Evolutionary conservation across 2,797 vertebrate species (phyloP), one percentile per base, ranked within the genome.

Genomic region (Botia kubotai): DNA sequence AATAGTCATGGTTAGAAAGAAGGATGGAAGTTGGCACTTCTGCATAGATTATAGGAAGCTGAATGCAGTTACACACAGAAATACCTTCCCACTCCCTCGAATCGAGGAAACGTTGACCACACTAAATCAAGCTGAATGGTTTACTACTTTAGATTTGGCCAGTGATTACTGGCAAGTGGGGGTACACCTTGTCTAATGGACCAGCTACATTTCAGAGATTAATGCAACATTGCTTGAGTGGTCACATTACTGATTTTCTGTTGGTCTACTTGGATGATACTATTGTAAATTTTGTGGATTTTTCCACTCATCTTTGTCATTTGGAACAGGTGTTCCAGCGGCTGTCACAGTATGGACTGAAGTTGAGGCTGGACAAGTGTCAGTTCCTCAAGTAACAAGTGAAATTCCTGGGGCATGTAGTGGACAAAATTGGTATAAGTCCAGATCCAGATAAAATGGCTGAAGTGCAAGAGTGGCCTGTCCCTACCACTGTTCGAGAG

Each of bases 251-350:
- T 62, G 75, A 43, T 84, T 0, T 72, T 0, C 1, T 79, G 2
- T 39, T 85, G 2, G 55, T 87, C 0, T 84, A 48, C 14, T 12
- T 75, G 13, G 81, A 77, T 70, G 75, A 83, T 8, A 69, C 85
- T 0, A 80, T 80, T 58, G 73, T 87, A 0, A 76, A 70, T 11
- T 85, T 78, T 2, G 13, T 33, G 0, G 48, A 81, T 43, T 82
- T 86, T 17, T 4, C 33, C 0, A 14, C 81, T 0, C 75, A 87
- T 12, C 16, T 83, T 8, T 13, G 33, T 1, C 80, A 86, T 2
- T 2, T 84, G 6, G 79, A 83, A 0, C 16, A 67, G 0, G 83
- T 87, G 5, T 81, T 60, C 4, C 26, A 71, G 10, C 0, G n/a
- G 0, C 21, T 83, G 3, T 13, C 19, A 14, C 33, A 21, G n/a